phyloP scores from a whole-genome alignment of 2,113 vertebrate species.

The Ardeotis arabs region DNA sequence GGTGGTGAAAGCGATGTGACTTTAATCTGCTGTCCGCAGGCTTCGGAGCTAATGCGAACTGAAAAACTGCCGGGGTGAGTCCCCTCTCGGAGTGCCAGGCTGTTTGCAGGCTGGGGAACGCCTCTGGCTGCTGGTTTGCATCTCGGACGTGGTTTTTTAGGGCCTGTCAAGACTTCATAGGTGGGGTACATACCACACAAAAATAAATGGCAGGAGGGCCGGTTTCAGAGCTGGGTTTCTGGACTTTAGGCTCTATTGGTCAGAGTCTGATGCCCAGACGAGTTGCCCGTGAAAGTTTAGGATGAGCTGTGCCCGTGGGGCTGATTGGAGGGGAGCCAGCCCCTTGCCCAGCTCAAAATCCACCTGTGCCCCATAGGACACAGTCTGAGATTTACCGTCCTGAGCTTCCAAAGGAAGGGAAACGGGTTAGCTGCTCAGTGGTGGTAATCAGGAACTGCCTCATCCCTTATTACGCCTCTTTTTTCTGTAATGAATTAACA shows the following conservation, averaged over 20 bases:
- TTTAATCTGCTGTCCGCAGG: neutral
- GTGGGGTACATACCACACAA: rapidly evolving
- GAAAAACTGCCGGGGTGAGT: neutral
- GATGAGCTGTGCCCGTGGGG: rapidly evolving
- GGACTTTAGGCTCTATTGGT: neutral
- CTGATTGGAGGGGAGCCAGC: neutral
- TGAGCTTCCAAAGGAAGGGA: neutral
- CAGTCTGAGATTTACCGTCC: neutral
- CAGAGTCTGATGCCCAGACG: neutral
- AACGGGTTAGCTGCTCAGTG: neutral
- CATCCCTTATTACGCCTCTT: neutral
- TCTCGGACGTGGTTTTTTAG: neutral
- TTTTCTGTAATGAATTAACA: neutral
- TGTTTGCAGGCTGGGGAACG: neutral
- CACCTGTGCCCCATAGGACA: neutral
- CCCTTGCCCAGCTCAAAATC: neutral
- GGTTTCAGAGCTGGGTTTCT: neutral
- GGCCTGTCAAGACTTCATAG: neutral
- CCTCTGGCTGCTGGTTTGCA: rapidly evolving
- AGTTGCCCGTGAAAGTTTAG: rapidly evolving
- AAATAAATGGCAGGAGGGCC: neutral
- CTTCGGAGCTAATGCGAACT: neutral
- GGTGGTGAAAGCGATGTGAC: neutral
- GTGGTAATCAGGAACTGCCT: neutral
- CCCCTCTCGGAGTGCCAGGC: rapidly evolving